phyloP scores from a whole-genome alignment of 2,797 vertebrate genomes.

The Halcyon badia region DNA sequence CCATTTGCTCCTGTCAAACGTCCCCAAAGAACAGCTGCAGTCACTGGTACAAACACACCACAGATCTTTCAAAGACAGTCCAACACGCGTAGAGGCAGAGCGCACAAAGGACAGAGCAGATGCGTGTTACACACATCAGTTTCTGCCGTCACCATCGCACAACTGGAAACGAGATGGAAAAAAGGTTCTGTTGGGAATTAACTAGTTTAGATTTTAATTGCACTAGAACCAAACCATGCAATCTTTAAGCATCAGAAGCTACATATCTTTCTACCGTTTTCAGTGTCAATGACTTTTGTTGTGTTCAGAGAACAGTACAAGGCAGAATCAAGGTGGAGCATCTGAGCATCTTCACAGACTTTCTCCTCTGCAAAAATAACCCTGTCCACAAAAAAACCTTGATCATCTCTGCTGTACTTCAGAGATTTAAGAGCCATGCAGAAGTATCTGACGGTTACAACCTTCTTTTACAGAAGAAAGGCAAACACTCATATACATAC shows the following conservation, averaged over 20 bases:
- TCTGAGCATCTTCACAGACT: not conserved
- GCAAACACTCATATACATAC: not conserved
- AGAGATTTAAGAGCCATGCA: not conserved
- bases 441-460: not conserved
- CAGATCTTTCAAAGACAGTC: not conserved
- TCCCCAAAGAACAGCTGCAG: conserved; percentile 7
- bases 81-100: not conserved
- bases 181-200: not conserved
- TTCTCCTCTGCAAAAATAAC: not conserved
- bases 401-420: not conserved
- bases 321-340: not conserved
- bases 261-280: not conserved
- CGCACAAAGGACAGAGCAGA: not conserved
- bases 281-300: not conserved
- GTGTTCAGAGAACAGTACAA: not conserved
- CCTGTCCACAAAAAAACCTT: not conserved
- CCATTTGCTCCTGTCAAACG: not conserved
- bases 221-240: not conserved
- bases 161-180: not conserved
- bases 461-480: not conserved
- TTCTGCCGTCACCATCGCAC: not conserved
- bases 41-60: not conserved
- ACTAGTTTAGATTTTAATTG: not conserved
- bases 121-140: not conserved
- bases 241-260: not conserved